Percentiles rank a stretch among this genome's conserved stretches.
Evolutionary conservation across 2,113 vertebrate genomes (phyloP).

Genomic region (Emydura subglobosa): DNA sequence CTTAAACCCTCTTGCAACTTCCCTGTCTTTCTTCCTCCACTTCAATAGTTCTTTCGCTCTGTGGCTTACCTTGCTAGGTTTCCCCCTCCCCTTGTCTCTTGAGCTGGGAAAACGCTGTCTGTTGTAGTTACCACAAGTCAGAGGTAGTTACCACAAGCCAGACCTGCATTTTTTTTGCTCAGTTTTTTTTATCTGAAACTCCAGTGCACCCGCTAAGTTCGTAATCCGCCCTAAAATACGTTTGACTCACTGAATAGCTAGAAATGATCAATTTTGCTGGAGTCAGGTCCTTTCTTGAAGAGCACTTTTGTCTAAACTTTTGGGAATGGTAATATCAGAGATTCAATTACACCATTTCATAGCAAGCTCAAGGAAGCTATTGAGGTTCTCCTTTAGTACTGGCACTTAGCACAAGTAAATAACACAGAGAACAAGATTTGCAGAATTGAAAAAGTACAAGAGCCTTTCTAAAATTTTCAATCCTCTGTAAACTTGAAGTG

Average conservation of each 20-base stretch:
- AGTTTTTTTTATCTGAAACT: neutral
- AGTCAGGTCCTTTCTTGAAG: neutral
- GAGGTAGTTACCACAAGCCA: neutral
- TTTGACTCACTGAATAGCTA: neutral
- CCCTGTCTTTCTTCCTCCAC: neutral
- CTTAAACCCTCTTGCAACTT: neutral
- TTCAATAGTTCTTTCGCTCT: conserved; percentile 10
- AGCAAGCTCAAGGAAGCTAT: neutral
- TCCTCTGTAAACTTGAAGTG: neutral
- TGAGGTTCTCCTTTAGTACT: fast-evolving
- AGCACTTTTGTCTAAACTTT: neutral
- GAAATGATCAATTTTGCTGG: neutral
- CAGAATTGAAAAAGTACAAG: neutral
- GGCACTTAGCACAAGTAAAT: neutral
- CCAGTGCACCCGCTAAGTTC: neutral
- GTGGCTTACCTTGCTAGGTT: neutral
- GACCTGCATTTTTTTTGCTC: neutral
- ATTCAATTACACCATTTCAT: neutral
- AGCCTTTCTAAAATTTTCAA: neutral
- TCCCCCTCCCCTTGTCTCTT: neutral
- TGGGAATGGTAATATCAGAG: neutral
- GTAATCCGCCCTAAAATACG: neutral
- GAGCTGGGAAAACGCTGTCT: neutral
- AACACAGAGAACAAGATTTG: neutral
- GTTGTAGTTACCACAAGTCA: neutral